Evolutionary conservation across 1,140 invertebrate species (phyloP).

Genomic region (Tetramorium parvispinum): DNA sequence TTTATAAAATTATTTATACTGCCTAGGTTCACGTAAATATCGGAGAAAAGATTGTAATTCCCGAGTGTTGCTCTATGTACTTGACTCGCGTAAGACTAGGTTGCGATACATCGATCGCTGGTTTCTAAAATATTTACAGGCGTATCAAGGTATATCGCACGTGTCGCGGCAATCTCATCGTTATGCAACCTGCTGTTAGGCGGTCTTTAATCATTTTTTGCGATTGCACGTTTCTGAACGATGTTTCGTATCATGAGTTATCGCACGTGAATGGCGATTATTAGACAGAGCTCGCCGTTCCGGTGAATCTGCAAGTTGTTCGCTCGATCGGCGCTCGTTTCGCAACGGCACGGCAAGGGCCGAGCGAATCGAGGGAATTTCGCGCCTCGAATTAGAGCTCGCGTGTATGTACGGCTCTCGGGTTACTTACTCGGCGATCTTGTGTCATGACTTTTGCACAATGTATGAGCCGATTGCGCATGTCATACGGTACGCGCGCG

Average conservation of each 20-base stretch:
- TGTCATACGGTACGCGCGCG: conserved; percentile 9
- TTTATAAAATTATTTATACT: background rate
- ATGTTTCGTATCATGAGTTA: background rate
- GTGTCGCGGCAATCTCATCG: conserved; percentile 56
- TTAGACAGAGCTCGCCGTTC: background rate
- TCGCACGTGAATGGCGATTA: background rate
- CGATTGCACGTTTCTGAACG: background rate
- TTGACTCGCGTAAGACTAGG: conserved; percentile 58
- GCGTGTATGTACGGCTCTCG: conserved; percentile 12
- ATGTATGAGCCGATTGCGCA: conserved; percentile 40
- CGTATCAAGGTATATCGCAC: conserved; percentile 60
- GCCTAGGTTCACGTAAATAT: background rate
- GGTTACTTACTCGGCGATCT: conserved; percentile 25
- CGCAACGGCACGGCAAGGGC: background rate
- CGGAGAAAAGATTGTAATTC: conserved; percentile 3
- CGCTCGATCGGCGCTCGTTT: background rate
- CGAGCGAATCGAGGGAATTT: conserved; percentile 12
- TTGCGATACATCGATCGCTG: conserved; percentile 64
- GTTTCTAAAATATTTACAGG: conserved; percentile 67
- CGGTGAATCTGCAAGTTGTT: background rate
- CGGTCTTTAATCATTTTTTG: conserved; percentile 25
- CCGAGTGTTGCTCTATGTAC: background rate
- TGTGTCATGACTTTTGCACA: conserved; percentile 54
- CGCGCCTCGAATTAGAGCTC: conserved; percentile 25
- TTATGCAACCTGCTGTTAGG: conserved; percentile 16